Conservation (phyloP, 2,797 vertebrate genomes). For the Pseudochirops corinnae region DNA sequence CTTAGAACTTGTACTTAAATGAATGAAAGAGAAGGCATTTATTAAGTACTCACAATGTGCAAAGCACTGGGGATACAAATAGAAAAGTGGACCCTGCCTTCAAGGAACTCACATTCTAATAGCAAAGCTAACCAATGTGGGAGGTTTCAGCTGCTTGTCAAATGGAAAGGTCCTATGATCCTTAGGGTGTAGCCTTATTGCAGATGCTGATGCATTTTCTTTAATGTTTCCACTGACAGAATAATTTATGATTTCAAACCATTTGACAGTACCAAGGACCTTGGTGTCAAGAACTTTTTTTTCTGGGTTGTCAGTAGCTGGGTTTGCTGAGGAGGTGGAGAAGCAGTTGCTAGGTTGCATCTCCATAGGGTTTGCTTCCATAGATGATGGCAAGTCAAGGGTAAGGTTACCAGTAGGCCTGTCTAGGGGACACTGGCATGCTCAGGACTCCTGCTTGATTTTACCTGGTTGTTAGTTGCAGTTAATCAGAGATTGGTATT, state of each 20-base stretch:
- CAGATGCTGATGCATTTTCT: neutral
- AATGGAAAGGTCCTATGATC: neutral
- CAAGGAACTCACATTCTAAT: neutral
- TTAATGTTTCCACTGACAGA: neutral
- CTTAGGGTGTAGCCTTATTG: neutral
- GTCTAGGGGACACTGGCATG: neutral
- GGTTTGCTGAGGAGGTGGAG: neutral
- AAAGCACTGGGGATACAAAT: neutral
- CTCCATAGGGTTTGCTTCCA: neutral
- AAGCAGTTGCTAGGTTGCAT: neutral
- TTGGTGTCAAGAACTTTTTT: neutral
- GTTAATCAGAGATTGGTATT: neutral
- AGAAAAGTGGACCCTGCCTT: neutral
- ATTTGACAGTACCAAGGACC: neutral
- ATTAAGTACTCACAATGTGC: neutral
- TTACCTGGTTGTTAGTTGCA: neutral
- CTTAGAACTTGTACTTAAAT: neutral
- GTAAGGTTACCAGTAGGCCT: neutral
- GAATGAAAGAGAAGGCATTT: neutral
- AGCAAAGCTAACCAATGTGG: neutral
- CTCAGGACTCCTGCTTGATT: neutral
- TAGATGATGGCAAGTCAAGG: neutral
- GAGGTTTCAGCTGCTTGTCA: neutral
- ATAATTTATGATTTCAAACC: neutral
- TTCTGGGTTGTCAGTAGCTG: neutral